Conservation (phyloP, 2,797 vertebrate species). For the Amblyopsis hoosieri region DNA sequence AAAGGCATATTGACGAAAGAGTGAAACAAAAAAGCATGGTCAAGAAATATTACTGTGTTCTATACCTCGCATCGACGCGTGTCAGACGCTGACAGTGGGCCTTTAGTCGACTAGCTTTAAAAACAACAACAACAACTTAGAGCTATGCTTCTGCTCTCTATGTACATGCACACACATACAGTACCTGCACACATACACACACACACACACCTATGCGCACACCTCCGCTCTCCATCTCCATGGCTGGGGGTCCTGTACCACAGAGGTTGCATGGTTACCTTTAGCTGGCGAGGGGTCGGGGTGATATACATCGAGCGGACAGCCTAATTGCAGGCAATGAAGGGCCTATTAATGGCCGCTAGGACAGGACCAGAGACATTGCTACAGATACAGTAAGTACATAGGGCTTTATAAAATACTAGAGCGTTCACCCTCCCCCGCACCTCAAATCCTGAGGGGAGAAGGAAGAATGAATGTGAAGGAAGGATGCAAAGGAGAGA, state of each 20-base stretch:
- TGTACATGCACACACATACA: no score
- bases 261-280: conserved; percentile 38
- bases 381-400: neutral
- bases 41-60: no score
- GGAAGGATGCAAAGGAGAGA: neutral
- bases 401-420: neutral
- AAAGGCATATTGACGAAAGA: no score
- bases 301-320: conserved; percentile 41
- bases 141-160: no score
- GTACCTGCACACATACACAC: no score
- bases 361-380: conserved; percentile 25
- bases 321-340: conserved; percentile 41
- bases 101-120: no score
- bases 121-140: no score
- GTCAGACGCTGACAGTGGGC: no score
- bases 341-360: conserved; percentile 20
- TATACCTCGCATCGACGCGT: no score
- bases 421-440: neutral
- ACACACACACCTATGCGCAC: no score
- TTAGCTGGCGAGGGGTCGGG: conserved; percentile 28
- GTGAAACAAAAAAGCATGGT: no score
- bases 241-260: conserved; percentile 5
- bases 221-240: neutral
- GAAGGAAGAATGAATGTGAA: neutral
- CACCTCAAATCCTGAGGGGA: neutral